phyloP scores from a whole-genome alignment of 2,113 vertebrate species.

The Nasalis larvatus region DNA sequence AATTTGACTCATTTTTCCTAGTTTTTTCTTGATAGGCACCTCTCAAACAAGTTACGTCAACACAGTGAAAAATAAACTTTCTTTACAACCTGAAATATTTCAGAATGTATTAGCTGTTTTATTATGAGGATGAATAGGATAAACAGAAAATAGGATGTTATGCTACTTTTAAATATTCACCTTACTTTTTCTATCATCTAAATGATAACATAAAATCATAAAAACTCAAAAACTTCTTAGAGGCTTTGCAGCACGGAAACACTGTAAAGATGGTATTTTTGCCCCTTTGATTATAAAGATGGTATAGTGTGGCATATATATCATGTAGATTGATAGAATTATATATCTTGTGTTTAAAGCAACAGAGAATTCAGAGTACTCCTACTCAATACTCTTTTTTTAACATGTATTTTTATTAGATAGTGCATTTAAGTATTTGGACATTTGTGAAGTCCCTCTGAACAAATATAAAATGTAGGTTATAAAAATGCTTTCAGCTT shows the following conservation, averaged over 20 bases:
- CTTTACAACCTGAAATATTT: constrained; percentile 1
- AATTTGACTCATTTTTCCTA: not conserved
- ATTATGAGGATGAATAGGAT: not conserved
- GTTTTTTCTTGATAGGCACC: not conserved
- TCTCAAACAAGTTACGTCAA: not conserved
- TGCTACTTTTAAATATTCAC: not conserved
- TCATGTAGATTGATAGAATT: not conserved
- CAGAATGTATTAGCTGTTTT: not conserved
- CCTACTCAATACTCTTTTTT: not conserved
- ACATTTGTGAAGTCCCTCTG: not conserved
- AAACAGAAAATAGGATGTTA: not conserved
- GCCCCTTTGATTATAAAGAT: not conserved
- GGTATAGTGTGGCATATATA: not conserved
- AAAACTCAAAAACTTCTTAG: not conserved
- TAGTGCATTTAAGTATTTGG: not conserved
- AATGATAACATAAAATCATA: not conserved
- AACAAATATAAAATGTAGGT: not conserved
- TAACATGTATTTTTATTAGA: not conserved
- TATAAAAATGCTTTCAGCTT: constrained; percentile 41
- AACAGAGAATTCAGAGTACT: not conserved
- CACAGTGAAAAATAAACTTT: not conserved
- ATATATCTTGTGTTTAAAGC: not conserved
- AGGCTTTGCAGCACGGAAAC: not conserved
- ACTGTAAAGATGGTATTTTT: not conserved
- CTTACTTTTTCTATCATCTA: not conserved